Conservation (phyloP, 2,113 vertebrate species). For the Cyanoramphus novaezelandiae region DNA sequence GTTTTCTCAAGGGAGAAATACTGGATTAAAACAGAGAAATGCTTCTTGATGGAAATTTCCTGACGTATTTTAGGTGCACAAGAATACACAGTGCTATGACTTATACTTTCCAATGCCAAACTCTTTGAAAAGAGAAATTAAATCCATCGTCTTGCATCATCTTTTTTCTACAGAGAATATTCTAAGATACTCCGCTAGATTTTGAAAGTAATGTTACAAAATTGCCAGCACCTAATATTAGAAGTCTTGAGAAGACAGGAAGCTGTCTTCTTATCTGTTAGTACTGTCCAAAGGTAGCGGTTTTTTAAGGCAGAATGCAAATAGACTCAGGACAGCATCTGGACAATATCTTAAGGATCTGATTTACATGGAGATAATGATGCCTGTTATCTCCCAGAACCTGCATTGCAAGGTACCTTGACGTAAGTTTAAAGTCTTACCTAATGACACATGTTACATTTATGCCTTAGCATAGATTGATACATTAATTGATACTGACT, state of each 20-base stretch:
- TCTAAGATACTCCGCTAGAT: neutral
- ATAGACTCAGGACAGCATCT: neutral
- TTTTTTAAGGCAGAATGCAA: neutral
- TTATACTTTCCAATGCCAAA: neutral
- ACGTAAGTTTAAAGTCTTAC: neutral
- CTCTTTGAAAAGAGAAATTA: neutral
- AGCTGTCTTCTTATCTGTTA: neutral
- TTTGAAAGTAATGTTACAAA: neutral
- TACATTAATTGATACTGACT: neutral
- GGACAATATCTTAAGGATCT: neutral
- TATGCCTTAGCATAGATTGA: neutral
- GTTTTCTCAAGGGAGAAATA: neutral
- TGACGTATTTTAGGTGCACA: neutral
- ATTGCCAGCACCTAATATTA: neutral
- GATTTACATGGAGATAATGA: rapidly evolving
- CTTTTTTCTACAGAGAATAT: neutral
- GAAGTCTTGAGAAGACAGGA: neutral
- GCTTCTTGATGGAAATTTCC: neutral
- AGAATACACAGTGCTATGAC: neutral
- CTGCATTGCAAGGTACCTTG: neutral
- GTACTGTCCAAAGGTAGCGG: neutral
- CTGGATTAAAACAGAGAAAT: neutral
- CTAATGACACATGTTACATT: neutral
- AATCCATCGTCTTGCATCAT: neutral
- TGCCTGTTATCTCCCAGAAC: neutral